Evolutionary conservation across 2,113 vertebrate species (phyloP).

Genomic region (Sylvietta virens): DNA sequence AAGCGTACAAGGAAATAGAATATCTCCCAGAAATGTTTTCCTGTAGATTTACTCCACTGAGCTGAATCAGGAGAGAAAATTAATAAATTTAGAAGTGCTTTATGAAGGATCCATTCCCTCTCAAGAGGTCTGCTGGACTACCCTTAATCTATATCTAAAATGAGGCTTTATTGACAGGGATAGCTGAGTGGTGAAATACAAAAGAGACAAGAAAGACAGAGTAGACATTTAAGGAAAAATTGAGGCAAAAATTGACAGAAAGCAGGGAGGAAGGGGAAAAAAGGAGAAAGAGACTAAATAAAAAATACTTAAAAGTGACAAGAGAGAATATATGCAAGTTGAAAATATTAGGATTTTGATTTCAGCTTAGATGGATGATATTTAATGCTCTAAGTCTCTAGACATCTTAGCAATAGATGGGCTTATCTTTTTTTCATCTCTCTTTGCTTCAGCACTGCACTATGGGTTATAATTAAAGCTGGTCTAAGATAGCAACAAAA

Average conservation of each 20-base stretch:
- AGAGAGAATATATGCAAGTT: background rate
- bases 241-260: background rate
- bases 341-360: background rate
- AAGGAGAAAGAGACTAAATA: background rate
- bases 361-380: background rate
- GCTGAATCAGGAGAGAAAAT: background rate
- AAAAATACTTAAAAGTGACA: background rate
- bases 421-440: background rate
- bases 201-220: background rate
- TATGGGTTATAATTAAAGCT: conserved; percentile 24
- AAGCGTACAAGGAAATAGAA: background rate
- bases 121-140: background rate
- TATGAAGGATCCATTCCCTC: background rate
- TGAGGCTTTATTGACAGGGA: background rate
- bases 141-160: background rate
- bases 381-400: background rate
- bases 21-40: background rate
- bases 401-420: background rate
- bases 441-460: background rate
- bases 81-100: background rate
- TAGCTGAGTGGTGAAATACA: background rate
- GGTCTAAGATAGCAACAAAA: conserved; percentile 14
- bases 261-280: background rate
- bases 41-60: background rate
- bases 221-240: background rate